These are phyloP conservation scores for Leucophora obtusa DNA, from an alignment of 2,888 invertebrate species.

Conservation along the genomic window DNA sequence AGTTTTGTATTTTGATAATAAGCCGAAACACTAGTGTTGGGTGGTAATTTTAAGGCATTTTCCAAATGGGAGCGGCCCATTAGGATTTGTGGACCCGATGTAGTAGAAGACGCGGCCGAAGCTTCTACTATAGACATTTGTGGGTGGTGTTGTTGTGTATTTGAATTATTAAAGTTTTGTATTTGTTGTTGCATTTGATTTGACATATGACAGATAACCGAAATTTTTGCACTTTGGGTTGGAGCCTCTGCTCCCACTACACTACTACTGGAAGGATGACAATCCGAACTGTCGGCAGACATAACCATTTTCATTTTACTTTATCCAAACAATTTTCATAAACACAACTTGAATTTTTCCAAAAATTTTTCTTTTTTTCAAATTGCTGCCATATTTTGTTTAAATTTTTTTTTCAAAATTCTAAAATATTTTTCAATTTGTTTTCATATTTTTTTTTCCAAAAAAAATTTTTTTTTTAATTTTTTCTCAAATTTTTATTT, in stretches of 20 bases:
- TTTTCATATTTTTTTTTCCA: conserved; percentile 7
- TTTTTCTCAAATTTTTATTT: conserved; percentile 8
- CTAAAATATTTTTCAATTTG: conserved; percentile 20
- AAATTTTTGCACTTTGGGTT: conserved; percentile 69
- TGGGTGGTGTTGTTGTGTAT: conserved; percentile 22
- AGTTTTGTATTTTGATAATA: conserved; percentile 76
- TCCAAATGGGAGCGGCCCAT: conserved; percentile 75
- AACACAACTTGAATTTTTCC: neutral
- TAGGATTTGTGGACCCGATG: conserved; percentile 67
- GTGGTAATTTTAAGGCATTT: conserved; percentile 76
- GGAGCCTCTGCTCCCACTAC: conserved; percentile 57
- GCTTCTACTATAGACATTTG: conserved; percentile 53
- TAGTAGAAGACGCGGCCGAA: conserved; percentile 68
- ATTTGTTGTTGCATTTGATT: conserved; percentile 58
- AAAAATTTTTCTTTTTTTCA: conserved; percentile 8
- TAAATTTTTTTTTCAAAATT: conserved; percentile 31
- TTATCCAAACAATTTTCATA: conserved; percentile 21
- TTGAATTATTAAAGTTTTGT: neutral
- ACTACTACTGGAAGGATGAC: conserved; percentile 74
- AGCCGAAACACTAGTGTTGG: conserved; percentile 76
- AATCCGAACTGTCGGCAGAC: conserved; percentile 79
- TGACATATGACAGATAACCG: conserved; percentile 74
- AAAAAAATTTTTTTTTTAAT: neutral
- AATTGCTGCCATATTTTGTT: too few relatives aligned
- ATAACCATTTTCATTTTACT: conserved; percentile 76